Evolutionary conservation across 1,140 invertebrate species (phyloP), one percentile per base, ranked within the genome.

Genomic region (Caenorhabditis latens): DNA sequence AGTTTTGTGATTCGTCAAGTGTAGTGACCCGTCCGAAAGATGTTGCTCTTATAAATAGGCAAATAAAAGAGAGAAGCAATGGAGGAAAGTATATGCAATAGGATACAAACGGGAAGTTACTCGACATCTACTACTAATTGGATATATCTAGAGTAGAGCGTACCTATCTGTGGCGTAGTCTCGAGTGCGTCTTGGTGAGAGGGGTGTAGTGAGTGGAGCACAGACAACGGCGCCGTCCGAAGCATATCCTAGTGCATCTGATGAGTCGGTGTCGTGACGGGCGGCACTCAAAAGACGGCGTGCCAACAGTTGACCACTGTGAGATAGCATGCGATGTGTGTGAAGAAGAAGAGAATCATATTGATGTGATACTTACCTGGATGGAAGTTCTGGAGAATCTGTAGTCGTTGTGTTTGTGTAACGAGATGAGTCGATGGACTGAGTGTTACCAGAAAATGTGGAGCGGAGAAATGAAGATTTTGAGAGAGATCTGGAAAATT

Each of bases 271-370:
- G 71, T 79, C 71, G 46, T 79, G 71, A 50, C 71, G 71, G 46
- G 71, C 71, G 71, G 71, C 46, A 79, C 71, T 79, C 71, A 79
- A 79, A 9, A 79, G 71, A 50, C 71, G 71, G 24, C 71, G 71
- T 79, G 71, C 71, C 71, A 79, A 79, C 71, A 79, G 46, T 79
- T 79, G 71, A 79, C 71, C 71, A 79, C 71, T 79, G 71, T 79
- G 43, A 79, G 21, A 50, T 63, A 58, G 57, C 61, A 63, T 63
- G 61, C 61, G 61, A 79, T n/a, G 16, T 32, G 67, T 21, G 67
- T 13, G 43, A 14, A 65, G 9, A 13, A 32, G 7, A 21, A 8
- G 43, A 71, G 21, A 8, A 21, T 24, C 11, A 50, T 53, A 14
- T 43, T n/a, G 21, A 43, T 6, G 46, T 32, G 46, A 79, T 11